A percentile compares a stretch with the other conserved stretches of the same genome.
These are phyloP conservation scores for Scelioninae gen. 1 DNA, from an alignment of 2,888 invertebrate genomes.

Conservation along the genomic window DNA sequence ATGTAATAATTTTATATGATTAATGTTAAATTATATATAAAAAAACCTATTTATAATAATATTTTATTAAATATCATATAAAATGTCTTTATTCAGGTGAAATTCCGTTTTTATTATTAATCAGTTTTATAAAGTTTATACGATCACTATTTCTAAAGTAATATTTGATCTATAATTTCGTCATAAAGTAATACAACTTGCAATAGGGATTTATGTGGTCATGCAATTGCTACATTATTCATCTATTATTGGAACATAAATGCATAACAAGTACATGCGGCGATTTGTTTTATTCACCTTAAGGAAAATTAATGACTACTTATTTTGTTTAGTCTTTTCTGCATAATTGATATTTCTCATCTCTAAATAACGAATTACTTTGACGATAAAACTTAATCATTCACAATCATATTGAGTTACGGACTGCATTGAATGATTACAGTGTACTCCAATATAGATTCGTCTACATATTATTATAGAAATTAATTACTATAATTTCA, in stretches of 20 bases:
- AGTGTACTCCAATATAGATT: too few species aligned
- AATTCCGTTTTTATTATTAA: background rate
- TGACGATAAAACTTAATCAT: too few species aligned
- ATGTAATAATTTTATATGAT: too few species aligned
- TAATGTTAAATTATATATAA: too few species aligned
- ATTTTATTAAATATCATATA: too few species aligned
- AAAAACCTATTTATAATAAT: too few species aligned
- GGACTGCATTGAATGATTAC: too few species aligned
- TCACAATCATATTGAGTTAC: too few species aligned
- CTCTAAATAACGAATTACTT: too few species aligned
- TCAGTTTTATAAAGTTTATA: background rate
- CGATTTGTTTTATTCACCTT: constrained; percentile 22
- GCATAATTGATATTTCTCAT: constrained; percentile 8
- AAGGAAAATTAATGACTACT: constrained; percentile 5
- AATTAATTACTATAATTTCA: too few species aligned
- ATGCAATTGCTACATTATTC: constrained; percentile 23
- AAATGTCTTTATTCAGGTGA: background rate
- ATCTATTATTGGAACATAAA: constrained; percentile 15
- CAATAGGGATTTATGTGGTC: constrained; percentile 13
- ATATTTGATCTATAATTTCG: constrained; percentile 9
- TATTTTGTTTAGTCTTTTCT: constrained; percentile 4
- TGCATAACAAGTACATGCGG: constrained; percentile 4
- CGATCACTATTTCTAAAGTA: background rate
- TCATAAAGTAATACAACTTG: background rate
- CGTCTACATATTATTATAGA: too few species aligned